Conservation (phyloP, 2,797 vertebrate genomes). For the Phaenicophaeus curvirostris region DNA sequence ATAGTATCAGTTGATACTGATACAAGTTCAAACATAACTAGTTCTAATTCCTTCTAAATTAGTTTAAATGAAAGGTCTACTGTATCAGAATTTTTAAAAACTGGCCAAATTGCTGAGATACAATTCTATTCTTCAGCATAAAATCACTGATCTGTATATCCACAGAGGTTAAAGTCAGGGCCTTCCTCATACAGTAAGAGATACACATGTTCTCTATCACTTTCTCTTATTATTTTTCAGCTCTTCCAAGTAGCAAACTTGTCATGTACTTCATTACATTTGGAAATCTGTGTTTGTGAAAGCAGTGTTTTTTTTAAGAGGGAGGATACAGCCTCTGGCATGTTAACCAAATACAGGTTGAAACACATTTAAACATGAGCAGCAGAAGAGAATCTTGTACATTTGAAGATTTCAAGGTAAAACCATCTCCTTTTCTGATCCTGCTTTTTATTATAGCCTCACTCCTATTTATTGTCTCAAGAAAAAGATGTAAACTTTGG, state of each 20-base stretch:
- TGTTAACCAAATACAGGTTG: background rate
- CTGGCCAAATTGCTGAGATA: background rate
- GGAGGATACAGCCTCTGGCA: background rate
- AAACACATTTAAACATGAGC: background rate
- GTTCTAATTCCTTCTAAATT: background rate
- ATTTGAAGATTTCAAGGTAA: background rate
- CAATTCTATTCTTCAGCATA: background rate
- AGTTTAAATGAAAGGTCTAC: background rate
- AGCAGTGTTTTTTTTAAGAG: background rate
- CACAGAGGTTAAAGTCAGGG: background rate
- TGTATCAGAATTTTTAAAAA: background rate
- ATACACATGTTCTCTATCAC: background rate
- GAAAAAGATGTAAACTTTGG: background rate
- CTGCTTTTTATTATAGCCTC: background rate
- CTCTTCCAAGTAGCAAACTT: background rate
- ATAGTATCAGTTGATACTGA: background rate
- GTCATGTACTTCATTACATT: background rate
- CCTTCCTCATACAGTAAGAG: background rate
- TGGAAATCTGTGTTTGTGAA: background rate
- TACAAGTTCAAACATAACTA: background rate
- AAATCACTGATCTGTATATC: background rate
- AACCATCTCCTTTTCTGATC: background rate
- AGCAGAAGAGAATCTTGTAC: background rate
- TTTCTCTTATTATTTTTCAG: background rate
- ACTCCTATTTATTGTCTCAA: background rate